Evolutionary conservation across 1,140 invertebrate genomes (phyloP).

Genomic region (Oryzaephilus surinamensis): DNA sequence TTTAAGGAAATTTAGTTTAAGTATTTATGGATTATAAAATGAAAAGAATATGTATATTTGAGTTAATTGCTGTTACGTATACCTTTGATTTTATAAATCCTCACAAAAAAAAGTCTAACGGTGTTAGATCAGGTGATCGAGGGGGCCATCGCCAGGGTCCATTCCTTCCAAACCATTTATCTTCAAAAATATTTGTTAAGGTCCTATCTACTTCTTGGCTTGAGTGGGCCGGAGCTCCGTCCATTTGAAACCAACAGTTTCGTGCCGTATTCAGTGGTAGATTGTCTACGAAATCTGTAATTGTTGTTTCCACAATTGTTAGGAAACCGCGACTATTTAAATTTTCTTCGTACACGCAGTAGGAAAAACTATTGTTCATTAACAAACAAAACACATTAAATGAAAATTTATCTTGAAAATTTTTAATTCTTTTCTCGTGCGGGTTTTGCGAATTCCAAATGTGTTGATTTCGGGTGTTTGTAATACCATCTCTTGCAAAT

Average conservation of each 20-base stretch:
- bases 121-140: neutral
- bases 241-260: neutral
- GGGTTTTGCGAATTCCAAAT: no score
- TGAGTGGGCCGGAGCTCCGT: neutral
- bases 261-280: neutral
- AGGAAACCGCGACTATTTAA: neutral
- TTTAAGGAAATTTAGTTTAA: no score
- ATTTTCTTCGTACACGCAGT: no score
- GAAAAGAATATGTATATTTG: neutral
- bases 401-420: neutral
- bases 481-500: no score
- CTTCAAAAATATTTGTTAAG: neutral
- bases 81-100: neutral
- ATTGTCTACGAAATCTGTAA: neutral
- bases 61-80: neutral
- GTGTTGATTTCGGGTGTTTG: no score
- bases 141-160: neutral
- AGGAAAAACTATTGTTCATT: neutral
- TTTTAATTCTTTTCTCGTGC: neutral
- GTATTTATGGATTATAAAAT: no score
- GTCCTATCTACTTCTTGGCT: neutral
- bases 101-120: slow-evolving; percentile 2
- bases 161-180: neutral
- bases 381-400: neutral
- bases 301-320: neutral